Percentiles rank a stretch among this genome's conserved stretches.
Evolutionary conservation across 2,888 invertebrate species (phyloP).

Genomic region (Agrypnus murinus): DNA sequence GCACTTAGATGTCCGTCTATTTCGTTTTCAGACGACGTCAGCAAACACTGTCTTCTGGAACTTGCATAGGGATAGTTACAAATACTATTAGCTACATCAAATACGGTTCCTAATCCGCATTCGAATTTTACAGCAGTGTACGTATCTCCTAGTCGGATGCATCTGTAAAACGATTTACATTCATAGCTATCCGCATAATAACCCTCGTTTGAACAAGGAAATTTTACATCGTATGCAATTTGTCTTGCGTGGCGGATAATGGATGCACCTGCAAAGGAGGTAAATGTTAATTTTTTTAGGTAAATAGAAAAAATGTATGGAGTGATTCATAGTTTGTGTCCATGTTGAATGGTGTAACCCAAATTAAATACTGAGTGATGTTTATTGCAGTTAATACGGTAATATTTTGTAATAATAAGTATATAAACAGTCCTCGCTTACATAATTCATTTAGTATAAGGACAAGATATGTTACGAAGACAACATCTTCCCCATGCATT

Average conservation of each 20-base stretch:
- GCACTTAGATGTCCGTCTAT: slow-evolving; percentile 64
- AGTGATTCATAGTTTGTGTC: too few relatives aligned
- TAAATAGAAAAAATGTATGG: too few relatives aligned
- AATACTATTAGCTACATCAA: slow-evolving; percentile 78
- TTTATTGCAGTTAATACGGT: too few relatives aligned
- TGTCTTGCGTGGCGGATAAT: slow-evolving; percentile 40
- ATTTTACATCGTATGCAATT: slow-evolving; percentile 60
- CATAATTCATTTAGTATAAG: too few relatives aligned
- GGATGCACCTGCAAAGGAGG: slow-evolving; percentile 31
- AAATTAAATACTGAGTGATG: too few relatives aligned
- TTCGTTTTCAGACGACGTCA: slow-evolving; percentile 68
- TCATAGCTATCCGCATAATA: slow-evolving; percentile 82
- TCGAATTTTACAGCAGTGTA: slow-evolving; percentile 79
- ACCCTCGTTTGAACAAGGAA: slow-evolving; percentile 80
- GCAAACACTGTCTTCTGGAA: too few relatives aligned
- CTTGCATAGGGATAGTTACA: slow-evolving; percentile 83
- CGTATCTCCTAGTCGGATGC: slow-evolving; percentile 77
- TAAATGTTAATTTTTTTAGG: too few relatives aligned
- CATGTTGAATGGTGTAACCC: too few relatives aligned
- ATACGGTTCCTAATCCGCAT: slow-evolving; percentile 85
- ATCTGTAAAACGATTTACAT: slow-evolving; percentile 85
- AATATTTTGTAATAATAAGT: too few relatives aligned
- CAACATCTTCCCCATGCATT: too few relatives aligned
- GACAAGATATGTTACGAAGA: too few relatives aligned
- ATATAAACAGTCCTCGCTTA: too few relatives aligned